These are phyloP conservation scores for Tetragonula carbonaria DNA, from an alignment of 2,888 invertebrate genomes.

Conservation along the genomic window DNA sequence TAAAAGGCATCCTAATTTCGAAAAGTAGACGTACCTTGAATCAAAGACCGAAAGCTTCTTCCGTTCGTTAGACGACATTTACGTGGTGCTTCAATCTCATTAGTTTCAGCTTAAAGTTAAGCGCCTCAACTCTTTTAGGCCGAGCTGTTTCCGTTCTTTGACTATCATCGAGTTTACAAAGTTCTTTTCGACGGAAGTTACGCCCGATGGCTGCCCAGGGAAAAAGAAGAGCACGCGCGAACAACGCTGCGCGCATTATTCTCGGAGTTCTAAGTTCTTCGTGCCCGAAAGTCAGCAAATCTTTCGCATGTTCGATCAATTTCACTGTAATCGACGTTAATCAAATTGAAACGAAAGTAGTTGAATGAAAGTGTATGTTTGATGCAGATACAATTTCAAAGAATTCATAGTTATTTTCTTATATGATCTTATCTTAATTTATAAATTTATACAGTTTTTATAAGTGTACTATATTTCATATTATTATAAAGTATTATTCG, in stretches of 20 bases:
- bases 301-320: background rate
- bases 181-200: slow-evolving; percentile 46
- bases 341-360: background rate
- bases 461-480: too few relatives aligned
- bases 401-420: too few relatives aligned
- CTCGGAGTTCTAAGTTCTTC: background rate
- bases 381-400: too few relatives aligned
- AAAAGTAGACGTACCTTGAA: slow-evolving; percentile 74
- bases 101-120: slow-evolving; percentile 80
- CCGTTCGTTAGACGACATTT: slow-evolving; percentile 74
- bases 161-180: slow-evolving; percentile 60
- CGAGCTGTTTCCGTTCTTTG: slow-evolving; percentile 63
- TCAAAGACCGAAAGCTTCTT: slow-evolving; percentile 80
- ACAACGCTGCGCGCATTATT: background rate
- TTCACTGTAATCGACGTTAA: background rate
- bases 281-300: background rate
- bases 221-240: background rate
- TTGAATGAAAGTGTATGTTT: too few relatives aligned
- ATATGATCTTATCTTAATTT: too few relatives aligned
- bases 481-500: background rate
- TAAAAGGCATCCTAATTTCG: slow-evolving; percentile 65
- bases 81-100: slow-evolving; percentile 74
- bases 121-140: slow-evolving; percentile 73
- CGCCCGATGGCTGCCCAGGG: background rate
- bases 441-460: too few relatives aligned